These are phyloP conservation scores for Metopia argyrocephala DNA, from an alignment of 2,888 invertebrate genomes.

Conservation along the genomic window DNA sequence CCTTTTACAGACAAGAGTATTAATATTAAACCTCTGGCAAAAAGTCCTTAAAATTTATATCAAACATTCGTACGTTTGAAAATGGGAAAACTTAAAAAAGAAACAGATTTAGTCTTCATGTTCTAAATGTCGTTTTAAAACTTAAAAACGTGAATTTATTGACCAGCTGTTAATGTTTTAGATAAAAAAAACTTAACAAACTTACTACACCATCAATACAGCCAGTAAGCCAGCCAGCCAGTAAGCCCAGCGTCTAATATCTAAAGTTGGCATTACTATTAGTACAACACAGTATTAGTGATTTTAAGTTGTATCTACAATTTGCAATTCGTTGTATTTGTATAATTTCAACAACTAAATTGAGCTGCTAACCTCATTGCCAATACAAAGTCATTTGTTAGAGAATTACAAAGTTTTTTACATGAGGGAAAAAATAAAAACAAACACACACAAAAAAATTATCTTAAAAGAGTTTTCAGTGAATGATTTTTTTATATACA, in stretches of 20 bases:
- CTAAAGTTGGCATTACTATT: slow-evolving; percentile 39
- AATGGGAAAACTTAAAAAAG: not conserved
- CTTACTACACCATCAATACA: slow-evolving; percentile 33
- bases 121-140: slow-evolving; percentile 50
- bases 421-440: slow-evolving; percentile 3
- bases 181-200: slow-evolving; percentile 55
- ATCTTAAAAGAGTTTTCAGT: slow-evolving; percentile 12
- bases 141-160: slow-evolving; percentile 61
- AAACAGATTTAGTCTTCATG: slow-evolving; percentile 55
- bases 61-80: too few species aligned
- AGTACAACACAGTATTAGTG: not conserved
- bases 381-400: slow-evolving; percentile 52
- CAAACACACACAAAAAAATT: not conserved
- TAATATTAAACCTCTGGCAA: slow-evolving; percentile 32
- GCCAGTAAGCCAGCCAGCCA: not conserved
- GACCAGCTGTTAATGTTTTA: slow-evolving; percentile 62
- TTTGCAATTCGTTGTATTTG: slow-evolving; percentile 14
- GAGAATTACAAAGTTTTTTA: slow-evolving; percentile 43
- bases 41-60: too few species aligned
- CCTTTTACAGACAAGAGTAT: slow-evolving; percentile 15
- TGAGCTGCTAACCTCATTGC: slow-evolving; percentile 65
- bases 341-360: slow-evolving; percentile 54
- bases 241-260: slow-evolving; percentile 12
- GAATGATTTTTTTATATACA: slow-evolving; percentile 10
- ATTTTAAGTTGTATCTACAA: slow-evolving; percentile 6